Percentiles rank a stretch among this genome's conserved stretches.
Evolutionary conservation across 2,888 invertebrate genomes (phyloP).

Genomic region (Nemoura dubitans): DNA sequence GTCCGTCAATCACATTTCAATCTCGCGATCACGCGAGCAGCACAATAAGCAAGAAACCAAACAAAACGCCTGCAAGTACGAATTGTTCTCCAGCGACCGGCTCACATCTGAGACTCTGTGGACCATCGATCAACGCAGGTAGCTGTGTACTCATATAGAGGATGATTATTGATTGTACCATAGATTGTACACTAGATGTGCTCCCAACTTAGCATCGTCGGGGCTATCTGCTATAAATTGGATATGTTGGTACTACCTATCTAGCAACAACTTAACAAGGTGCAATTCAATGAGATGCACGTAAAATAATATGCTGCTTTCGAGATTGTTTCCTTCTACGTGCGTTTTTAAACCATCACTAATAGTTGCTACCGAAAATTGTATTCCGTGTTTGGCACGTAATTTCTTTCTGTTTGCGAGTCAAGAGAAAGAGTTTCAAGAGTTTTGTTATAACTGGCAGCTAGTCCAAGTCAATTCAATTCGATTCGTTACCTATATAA

Average conservation of each 20-base stretch:
- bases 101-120: neutral
- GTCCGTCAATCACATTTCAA: neutral
- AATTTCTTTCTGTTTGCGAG: neutral
- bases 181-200: neutral
- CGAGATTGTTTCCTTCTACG: neutral
- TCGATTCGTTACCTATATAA: too few relatives aligned
- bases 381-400: neutral
- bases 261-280: neutral
- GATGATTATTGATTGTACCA: constrained; percentile 4
- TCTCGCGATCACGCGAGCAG: neutral
- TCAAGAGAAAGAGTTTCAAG: neutral
- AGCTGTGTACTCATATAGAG: neutral
- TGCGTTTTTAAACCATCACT: neutral
- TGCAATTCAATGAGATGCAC: neutral
- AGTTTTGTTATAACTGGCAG: neutral
- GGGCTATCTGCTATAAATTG: neutral
- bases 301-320: neutral
- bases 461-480: too few relatives aligned
- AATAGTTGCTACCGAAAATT: neutral
- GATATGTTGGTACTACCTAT: neutral
- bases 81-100: neutral
- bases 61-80: neutral
- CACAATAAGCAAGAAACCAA: neutral
- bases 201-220: neutral
- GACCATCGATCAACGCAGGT: neutral